Conservation (phyloP, 2,888 invertebrate species). For the Volucella bombylans region DNA sequence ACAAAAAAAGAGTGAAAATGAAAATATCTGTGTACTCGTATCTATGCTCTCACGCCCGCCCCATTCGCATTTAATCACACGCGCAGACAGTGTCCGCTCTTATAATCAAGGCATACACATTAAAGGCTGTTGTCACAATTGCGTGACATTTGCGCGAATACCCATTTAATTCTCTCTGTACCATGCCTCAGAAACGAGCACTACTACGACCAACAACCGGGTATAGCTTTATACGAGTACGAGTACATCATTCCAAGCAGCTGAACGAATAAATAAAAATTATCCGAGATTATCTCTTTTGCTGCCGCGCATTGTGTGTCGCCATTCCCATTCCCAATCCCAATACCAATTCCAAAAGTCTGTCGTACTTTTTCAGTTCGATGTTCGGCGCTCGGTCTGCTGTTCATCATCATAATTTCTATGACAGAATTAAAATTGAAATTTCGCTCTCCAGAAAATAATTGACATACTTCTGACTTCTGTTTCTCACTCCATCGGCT, state of each 20-base stretch:
- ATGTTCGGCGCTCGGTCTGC: neutral
- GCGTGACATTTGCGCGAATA: constrained; percentile 54
- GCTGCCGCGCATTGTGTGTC: constrained; percentile 7
- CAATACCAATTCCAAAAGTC: constrained; percentile 2
- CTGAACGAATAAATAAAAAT: constrained; percentile 50
- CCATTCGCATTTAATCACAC: neutral
- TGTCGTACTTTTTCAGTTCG: neutral
- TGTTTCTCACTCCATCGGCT: no score
- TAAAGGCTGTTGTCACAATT: constrained; percentile 50
- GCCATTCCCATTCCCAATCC: neutral
- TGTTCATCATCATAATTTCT: constrained; percentile 29
- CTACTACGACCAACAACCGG: constrained; percentile 6
- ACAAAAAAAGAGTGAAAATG: no score
- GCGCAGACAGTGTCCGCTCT: constrained; percentile 13
- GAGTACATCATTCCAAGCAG: constrained; percentile 23
- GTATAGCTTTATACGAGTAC: neutral
- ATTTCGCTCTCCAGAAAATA: constrained; percentile 35
- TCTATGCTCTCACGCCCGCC: neutral
- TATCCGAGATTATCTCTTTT: constrained; percentile 61
- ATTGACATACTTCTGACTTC: constrained; percentile 16
- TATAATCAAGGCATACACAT: constrained; percentile 50
- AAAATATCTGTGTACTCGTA: no score
- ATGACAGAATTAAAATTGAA: constrained; percentile 56
- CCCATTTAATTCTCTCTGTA: constrained; percentile 29
- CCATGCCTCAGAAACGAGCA: constrained; percentile 6